phyloP scores from a whole-genome alignment of 2,888 invertebrate species.

The Dolichopus griseipennis region DNA sequence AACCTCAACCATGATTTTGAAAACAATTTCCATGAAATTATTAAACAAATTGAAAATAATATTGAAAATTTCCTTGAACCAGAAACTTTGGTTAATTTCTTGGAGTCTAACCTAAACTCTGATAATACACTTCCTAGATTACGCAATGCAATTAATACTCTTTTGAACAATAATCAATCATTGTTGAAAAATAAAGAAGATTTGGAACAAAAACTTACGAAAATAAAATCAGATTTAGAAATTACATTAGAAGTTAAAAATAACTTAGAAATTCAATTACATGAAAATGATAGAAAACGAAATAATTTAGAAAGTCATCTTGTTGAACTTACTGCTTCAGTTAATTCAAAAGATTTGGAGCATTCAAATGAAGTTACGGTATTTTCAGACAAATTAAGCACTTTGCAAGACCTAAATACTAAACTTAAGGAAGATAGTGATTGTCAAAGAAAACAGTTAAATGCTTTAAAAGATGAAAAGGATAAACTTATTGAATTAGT shows the following conservation, averaged over 20 bases:
- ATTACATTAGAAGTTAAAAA: not conserved
- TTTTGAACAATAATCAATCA: not conserved
- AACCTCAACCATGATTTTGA: not conserved
- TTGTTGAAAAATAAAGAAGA: not conserved
- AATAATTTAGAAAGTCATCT: not conserved
- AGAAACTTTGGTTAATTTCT: not conserved
- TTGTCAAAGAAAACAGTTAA: no score
- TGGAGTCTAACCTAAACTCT: not conserved
- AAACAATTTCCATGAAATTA: not conserved
- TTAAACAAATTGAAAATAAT: conserved; percentile 3
- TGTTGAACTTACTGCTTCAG: not conserved
- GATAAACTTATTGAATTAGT: no score
- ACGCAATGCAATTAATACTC: not conserved
- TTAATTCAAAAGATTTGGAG: not conserved
- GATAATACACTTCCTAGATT: not conserved
- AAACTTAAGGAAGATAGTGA: not conserved
- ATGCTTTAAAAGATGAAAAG: no score
- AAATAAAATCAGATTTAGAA: not conserved
- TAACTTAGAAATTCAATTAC: not conserved
- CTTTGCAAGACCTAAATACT: not conserved
- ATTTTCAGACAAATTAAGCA: not conserved
- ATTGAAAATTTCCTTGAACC: not conserved
- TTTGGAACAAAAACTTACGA: not conserved
- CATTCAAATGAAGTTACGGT: not conserved
- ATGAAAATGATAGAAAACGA: not conserved